Base-by-base conservation (phyloP, 2,797 vertebrate genomes). In the Sebastes alutus region DNA sequence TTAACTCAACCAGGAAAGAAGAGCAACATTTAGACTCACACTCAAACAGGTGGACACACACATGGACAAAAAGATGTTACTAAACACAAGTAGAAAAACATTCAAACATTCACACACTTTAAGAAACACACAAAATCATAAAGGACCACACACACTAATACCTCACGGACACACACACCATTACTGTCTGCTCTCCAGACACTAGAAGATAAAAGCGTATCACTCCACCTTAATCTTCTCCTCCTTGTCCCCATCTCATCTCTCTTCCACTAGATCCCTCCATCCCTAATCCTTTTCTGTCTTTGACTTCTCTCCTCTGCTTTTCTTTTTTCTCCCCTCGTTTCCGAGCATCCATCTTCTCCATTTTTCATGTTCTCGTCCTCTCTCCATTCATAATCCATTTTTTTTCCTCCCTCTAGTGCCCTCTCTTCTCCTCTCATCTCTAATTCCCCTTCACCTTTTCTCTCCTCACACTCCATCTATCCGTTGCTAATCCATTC, bases 391-490 rank as follows among this genome's bases (percentile, higher is more conserved):
- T 92, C 70, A 85, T 92, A 86, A 88, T 91, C 90, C 81, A 75
- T 87, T 84, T 88, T 81, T 72, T 66, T 54, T 38, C 22, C 64
- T 73, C 81, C 56, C 87, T 70, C 84, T 18, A 32, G 75, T 86
- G 67, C 56, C 83, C 80, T 63, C 82, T 82, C 33, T 4, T 77
- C 79, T 82, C 58, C 52, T 59, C 64, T 83, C 73, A 25, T 89
- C 77, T 87, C 70, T 82, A 75, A 89, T 79, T 89, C 87, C 75
- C 82, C 88, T 91, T 90, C 89, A 89, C 85, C 70, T 89, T 87
- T 86, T 76, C 82, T 84, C 77, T 63, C 58, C 76, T 82, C 76
- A 30, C 64, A 72, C 82, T 60, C 77, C 77, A 78, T 86, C 76
- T 64, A 79, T 86, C 79, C 67, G 29, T 86, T 5, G 8, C 72